Conservation (phyloP, 2,797 vertebrate species). For the Sebastes umbrosus region DNA sequence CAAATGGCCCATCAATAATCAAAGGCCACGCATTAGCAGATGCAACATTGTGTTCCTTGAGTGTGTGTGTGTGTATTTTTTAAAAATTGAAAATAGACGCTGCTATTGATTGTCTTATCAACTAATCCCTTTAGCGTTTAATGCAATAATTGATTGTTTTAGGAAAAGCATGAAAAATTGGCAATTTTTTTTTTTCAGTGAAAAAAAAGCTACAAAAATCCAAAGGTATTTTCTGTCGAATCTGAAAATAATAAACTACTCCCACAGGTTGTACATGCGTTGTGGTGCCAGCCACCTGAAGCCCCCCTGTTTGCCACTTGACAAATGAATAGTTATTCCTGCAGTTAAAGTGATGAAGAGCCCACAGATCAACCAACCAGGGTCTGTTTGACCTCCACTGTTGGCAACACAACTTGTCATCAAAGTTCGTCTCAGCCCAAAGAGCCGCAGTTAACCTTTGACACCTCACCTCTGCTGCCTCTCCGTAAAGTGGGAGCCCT, state of each 20-base stretch:
- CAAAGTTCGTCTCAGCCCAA: slow-evolving; percentile 75
- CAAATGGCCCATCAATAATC: slow-evolving; percentile 78
- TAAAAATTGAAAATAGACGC: slow-evolving; percentile 34
- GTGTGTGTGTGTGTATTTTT: slow-evolving; percentile 4
- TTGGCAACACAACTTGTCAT: slow-evolving; percentile 76
- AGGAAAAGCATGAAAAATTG: slow-evolving; percentile 9
- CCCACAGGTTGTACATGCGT: background rate
- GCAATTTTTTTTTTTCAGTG: background rate
- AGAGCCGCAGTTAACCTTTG: slow-evolving; percentile 81
- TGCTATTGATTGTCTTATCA: slow-evolving; percentile 44
- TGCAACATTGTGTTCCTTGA: slow-evolving; percentile 42
- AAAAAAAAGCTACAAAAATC: background rate
- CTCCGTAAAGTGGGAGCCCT: slow-evolving; percentile 72
- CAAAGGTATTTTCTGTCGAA: background rate
- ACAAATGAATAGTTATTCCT: slow-evolving; percentile 74
- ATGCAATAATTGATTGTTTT: slow-evolving; percentile 18
- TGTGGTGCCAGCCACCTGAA: slow-evolving; percentile 7
- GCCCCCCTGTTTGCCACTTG: slow-evolving; percentile 10
- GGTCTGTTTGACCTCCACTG: slow-evolving; percentile 71
- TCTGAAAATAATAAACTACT: background rate
- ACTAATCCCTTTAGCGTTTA: slow-evolving; percentile 19
- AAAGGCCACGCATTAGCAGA: slow-evolving; percentile 61
- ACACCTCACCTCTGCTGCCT: slow-evolving; percentile 74
- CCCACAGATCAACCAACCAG: slow-evolving; percentile 36
- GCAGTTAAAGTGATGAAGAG: slow-evolving; percentile 74